Evolutionary conservation across 2,113 vertebrate species (phyloP).

Genomic region (Chlorocebus sabaeus): DNA sequence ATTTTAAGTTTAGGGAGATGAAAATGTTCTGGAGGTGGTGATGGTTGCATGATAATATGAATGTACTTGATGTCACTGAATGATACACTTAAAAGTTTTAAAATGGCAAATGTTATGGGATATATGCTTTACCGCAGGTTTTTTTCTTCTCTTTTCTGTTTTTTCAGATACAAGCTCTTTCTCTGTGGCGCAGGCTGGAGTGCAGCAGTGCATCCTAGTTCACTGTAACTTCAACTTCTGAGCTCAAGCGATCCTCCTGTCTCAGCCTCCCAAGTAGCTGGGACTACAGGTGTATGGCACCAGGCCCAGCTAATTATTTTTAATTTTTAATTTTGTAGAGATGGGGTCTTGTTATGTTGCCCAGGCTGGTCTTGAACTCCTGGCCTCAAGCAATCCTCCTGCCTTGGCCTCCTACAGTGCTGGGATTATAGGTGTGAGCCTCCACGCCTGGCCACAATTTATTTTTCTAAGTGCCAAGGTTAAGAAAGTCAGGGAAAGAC

Average conservation of each 20-base stretch:
- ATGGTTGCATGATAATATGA: not conserved
- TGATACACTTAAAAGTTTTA: not conserved
- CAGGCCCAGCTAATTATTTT: not conserved
- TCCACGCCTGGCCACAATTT: not conserved
- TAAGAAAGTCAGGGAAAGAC: not conserved
- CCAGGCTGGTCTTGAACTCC: too few relatives aligned
- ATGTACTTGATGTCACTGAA: not conserved
- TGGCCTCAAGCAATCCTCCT: too few relatives aligned
- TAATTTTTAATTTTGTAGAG: too few relatives aligned
- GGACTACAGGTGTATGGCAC: not conserved
- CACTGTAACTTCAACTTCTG: not conserved
- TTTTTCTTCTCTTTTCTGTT: not conserved
- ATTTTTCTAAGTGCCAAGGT: not conserved
- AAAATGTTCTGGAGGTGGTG: not conserved
- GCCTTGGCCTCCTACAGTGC: not conserved
- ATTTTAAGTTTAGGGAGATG: not conserved
- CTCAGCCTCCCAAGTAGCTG: not conserved
- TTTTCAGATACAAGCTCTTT: not conserved
- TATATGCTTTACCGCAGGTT: not conserved
- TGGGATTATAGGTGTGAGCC: not conserved
- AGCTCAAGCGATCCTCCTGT: not conserved
- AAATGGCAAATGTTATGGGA: not conserved
- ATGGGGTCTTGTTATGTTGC: too few relatives aligned
- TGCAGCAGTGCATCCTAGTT: too few relatives aligned
- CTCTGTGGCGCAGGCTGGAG: not conserved